Percentiles rank a stretch among this genome's conserved stretches.
These are phyloP conservation scores for Papilio helenus DNA, from an alignment of 1,140 invertebrate species.

Conservation along the genomic window DNA sequence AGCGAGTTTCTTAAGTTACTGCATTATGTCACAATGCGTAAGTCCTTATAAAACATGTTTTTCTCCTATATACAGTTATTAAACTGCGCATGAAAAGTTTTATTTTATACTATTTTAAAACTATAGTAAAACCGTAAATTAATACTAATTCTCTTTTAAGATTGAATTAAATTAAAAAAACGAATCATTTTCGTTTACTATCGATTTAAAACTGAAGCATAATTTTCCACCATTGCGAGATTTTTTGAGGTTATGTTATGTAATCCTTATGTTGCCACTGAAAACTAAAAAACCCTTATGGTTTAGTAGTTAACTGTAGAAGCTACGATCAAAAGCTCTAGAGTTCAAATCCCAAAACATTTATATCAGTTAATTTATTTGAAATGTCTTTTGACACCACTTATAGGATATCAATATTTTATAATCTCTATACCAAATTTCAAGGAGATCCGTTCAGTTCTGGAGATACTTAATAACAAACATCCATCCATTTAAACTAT, in stretches of 20 bases:
- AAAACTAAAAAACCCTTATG: constrained; percentile 39
- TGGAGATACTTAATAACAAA: no score
- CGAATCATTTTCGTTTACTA: neutral
- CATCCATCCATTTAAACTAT: no score
- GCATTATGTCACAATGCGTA: constrained; percentile 74
- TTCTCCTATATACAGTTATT: constrained; percentile 19
- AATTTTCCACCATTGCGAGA: neutral
- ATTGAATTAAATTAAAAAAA: neutral
- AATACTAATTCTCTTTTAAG: neutral
- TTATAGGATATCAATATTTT: no score
- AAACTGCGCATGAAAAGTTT: constrained; percentile 30
- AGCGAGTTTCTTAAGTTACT: constrained; percentile 59
- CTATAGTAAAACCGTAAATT: neutral
- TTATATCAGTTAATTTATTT: no score
- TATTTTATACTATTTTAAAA: neutral
- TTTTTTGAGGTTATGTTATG: constrained; percentile 69
- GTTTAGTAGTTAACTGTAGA: neutral
- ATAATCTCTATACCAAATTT: no score
- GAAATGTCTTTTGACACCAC: no score
- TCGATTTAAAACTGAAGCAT: constrained; percentile 3
- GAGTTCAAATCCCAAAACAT: neutral
- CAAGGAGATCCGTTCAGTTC: no score
- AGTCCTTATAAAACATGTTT: constrained; percentile 44
- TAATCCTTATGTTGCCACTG: constrained; percentile 53
- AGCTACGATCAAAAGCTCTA: neutral